phyloP scores from a whole-genome alignment of 2,113 vertebrate genomes.

The Archilochus colubris region DNA sequence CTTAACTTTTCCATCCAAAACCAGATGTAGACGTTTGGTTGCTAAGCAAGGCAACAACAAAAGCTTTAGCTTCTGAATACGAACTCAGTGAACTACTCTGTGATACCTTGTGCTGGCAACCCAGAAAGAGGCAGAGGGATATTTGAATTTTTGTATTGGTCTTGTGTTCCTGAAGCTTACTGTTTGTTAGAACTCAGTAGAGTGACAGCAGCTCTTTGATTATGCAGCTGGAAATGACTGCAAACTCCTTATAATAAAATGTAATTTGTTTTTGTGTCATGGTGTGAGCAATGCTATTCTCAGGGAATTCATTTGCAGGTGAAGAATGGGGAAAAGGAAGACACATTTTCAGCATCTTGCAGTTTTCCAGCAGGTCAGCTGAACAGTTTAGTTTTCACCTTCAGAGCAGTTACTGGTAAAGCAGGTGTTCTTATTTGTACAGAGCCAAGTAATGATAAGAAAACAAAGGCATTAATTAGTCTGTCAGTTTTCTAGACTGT shows the following conservation, averaged over 20 bases:
- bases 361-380: not conserved
- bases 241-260: not conserved
- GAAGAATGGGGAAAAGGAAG: not conserved
- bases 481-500: not conserved
- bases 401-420: not conserved
- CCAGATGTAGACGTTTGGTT: rapidly evolving
- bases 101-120: rapidly evolving
- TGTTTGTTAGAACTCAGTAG: rapidly evolving
- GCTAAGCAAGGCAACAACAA: rapidly evolving
- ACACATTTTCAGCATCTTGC: not conserved
- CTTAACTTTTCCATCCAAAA: rapidly evolving
- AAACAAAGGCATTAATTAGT: not conserved
- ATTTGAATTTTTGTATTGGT: rapidly evolving
- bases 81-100: rapidly evolving
- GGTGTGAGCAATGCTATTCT: not conserved
- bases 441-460: not conserved
- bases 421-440: not conserved
- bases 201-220: rapidly evolving
- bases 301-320: rapidly evolving
- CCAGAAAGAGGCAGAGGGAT: rapidly evolving
- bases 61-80: rapidly evolving
- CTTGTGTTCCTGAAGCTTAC: too few relatives aligned
- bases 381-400: not conserved
- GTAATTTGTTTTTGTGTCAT: rapidly evolving
- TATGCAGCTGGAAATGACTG: not conserved